Evolutionary conservation across 1,140 invertebrate species (phyloP).

Genomic region (Drosophila mauritiana): DNA sequence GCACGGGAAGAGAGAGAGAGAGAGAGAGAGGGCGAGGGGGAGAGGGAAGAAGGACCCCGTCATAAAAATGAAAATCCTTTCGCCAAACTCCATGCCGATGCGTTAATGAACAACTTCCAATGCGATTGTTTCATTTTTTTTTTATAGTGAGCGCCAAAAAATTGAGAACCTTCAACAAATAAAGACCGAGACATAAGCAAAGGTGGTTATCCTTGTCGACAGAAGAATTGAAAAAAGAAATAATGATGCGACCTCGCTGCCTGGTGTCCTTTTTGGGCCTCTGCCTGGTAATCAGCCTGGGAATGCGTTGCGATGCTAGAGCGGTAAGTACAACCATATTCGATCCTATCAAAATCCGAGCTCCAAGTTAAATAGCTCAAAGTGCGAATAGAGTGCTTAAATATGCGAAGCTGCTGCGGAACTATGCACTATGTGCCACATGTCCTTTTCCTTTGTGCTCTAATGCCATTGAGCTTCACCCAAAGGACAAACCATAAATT

Average conservation of each 20-base stretch:
- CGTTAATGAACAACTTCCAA: conserved; percentile 26
- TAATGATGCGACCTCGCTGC: conserved; percentile 48
- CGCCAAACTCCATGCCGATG: conserved; percentile 12
- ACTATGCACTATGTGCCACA: too few relatives aligned
- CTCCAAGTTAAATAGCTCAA: not conserved
- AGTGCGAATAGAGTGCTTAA: too few relatives aligned
- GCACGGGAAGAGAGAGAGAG: too few relatives aligned
- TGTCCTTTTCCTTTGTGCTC: not conserved
- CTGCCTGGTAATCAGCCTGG: conserved; percentile 59
- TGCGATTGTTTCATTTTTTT: conserved; percentile 27
- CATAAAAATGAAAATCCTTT: not conserved
- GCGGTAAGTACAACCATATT: conserved; percentile 66
- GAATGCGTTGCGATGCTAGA: conserved; percentile 73
- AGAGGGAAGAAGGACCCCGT: not conserved
- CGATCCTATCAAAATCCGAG: not conserved
- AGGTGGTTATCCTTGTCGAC: not conserved
- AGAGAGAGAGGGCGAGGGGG: not conserved
- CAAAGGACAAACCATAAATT: too few relatives aligned
- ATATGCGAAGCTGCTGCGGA: too few relatives aligned
- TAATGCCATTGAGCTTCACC: not conserved
- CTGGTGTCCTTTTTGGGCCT: conserved; percentile 66
- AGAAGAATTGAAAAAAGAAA: not conserved
- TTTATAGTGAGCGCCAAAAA: conserved; percentile 38
- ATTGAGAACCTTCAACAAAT: conserved; percentile 7
- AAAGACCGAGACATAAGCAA: not conserved